A percentile compares a stretch with the other conserved stretches of the same genome.
Conservation (phyloP, 2,888 invertebrate genomes). For the Mycogona germanica region DNA sequence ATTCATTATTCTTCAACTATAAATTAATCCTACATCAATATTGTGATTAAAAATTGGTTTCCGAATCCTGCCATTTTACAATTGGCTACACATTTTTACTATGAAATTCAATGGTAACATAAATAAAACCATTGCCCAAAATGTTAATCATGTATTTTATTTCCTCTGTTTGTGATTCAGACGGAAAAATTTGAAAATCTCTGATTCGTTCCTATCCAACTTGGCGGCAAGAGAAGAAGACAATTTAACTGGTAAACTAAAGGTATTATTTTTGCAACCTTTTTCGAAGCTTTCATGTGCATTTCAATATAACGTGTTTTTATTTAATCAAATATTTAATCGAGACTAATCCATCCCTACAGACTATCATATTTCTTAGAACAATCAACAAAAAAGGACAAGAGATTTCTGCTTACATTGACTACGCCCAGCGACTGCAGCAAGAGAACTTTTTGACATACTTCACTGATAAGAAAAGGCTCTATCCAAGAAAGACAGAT, state of each 20-base stretch:
- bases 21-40: not conserved
- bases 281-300: not conserved
- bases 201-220: not conserved
- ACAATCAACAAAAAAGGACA: constrained; percentile 53
- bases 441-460: constrained; percentile 46
- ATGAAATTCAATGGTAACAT: too few relatives aligned
- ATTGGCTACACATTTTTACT: too few relatives aligned
- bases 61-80: too few relatives aligned
- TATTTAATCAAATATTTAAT: too few relatives aligned
- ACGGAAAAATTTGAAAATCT: not conserved
- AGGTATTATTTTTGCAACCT: not conserved
- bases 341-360: constrained; percentile 15
- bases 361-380: constrained; percentile 60
- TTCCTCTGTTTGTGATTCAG: not conserved
- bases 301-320: too few relatives aligned
- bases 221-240: not conserved
- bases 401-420: constrained; percentile 75
- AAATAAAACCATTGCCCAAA: too few relatives aligned
- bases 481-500: not conserved
- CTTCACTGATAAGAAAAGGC: not conserved
- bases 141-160: not conserved
- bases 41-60: not conserved
- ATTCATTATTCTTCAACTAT: too few relatives aligned
- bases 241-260: not conserved
- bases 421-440: constrained; percentile 56